phyloP scores from a whole-genome alignment of 2,888 invertebrate species.

The Idaea biselata region DNA sequence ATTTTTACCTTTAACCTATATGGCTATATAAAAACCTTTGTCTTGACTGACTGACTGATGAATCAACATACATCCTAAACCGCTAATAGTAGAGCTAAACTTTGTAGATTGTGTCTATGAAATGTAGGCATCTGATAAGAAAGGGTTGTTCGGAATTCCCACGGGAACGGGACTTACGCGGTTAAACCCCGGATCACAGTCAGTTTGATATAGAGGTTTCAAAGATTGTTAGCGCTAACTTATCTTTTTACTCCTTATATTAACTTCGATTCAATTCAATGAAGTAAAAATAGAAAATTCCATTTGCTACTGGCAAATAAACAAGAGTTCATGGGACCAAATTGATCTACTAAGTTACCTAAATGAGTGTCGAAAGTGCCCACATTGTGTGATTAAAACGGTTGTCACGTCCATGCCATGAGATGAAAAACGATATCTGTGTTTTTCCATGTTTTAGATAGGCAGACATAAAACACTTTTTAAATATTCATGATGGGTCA shows the following conservation, averaged over 20 bases:
- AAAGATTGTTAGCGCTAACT: too few species aligned
- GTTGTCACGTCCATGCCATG: constrained; percentile 7
- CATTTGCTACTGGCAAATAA: neutral
- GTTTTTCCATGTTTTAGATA: constrained; percentile 49
- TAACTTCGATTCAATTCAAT: constrained; percentile 7
- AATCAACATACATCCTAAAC: too few species aligned
- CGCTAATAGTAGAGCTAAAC: too few species aligned
- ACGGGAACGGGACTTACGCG: too few species aligned
- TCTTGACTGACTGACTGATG: constrained; percentile 13
- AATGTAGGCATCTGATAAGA: too few species aligned
- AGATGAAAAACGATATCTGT: constrained; percentile 52
- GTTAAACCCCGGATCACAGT: too few species aligned
- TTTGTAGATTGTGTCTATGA: too few species aligned
- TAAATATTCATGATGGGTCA: constrained; percentile 69
- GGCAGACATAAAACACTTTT: constrained; percentile 36
- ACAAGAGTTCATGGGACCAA: neutral
- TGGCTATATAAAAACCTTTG: neutral
- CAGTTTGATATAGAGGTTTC: too few species aligned
- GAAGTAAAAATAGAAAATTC: constrained; percentile 7
- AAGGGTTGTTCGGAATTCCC: too few species aligned
- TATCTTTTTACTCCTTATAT: too few species aligned
- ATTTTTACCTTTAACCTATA: too few species aligned
- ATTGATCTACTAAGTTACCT: neutral
- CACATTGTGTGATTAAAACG: constrained; percentile 10
- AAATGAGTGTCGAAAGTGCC: neutral